These are phyloP conservation scores for Cladopsammia gracilis DNA, from an alignment of 64 coral and sea anemone species.

Conservation along the genomic window DNA sequence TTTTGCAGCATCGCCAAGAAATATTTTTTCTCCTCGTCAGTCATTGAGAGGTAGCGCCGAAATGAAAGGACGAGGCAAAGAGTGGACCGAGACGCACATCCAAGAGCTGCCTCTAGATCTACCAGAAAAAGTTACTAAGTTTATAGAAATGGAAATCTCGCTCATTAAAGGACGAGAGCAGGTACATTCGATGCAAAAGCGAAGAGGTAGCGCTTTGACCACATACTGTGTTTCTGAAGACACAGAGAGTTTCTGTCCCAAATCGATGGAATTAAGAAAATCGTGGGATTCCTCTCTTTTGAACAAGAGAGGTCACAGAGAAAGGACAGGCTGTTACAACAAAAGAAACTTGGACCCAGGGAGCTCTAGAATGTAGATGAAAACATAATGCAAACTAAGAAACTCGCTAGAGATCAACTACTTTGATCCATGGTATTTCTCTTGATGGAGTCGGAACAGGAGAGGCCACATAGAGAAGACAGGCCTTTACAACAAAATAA, in stretches of 20 bases:
- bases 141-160: slow-evolving; percentile 16
- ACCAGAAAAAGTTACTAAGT: not conserved
- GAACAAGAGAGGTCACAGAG: too few species aligned
- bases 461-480: too few species aligned
- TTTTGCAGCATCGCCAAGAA: not conserved
- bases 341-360: too few species aligned
- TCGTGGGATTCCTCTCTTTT: not conserved
- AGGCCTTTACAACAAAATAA: too few species aligned
- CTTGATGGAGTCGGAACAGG: too few species aligned
- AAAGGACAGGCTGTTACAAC: too few species aligned
- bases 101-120: not conserved
- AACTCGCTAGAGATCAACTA: too few species aligned
- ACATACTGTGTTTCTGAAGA: not conserved
- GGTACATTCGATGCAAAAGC: not conserved
- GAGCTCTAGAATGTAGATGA: too few species aligned
- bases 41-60: not conserved
- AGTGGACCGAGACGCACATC: not conserved
- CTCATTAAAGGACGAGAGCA: not conserved
- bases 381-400: too few species aligned
- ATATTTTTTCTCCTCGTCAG: slow-evolving; percentile 5
- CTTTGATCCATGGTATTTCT: too few species aligned
- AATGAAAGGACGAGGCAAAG: not conserved
- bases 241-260: not conserved
- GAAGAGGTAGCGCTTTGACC: not conserved
- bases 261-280: not conserved